Evolutionary conservation across 2,113 vertebrate species (phyloP).

Genomic region (Turnix velox): DNA sequence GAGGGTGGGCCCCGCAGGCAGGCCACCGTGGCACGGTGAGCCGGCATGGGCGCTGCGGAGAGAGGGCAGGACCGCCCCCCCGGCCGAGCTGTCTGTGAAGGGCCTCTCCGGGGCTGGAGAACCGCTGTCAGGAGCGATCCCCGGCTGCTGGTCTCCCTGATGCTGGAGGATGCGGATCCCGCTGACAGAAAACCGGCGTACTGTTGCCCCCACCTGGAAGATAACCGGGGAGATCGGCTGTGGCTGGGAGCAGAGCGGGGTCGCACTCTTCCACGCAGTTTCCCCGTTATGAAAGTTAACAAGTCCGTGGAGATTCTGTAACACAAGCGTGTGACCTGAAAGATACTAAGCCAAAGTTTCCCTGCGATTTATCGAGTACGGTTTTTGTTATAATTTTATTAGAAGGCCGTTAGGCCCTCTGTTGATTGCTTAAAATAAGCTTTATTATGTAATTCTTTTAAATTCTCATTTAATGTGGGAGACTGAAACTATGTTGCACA

Average conservation of each 20-base stretch:
- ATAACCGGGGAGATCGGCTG: background rate
- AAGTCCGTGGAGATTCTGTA: background rate
- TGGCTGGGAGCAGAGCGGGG: background rate
- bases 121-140: background rate
- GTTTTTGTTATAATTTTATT: slow-evolving; percentile 6
- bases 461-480: slow-evolving; percentile 29
- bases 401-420: background rate
- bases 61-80: background rate
- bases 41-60: background rate
- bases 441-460: slow-evolving; percentile 23
- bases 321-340: background rate
- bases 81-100: background rate
- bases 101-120: background rate
- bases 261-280: background rate
- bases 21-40: background rate
- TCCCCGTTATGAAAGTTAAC: background rate
- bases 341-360: slow-evolving; percentile 30
- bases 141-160: background rate
- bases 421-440: slow-evolving; percentile 50
- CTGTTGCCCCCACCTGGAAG: slow-evolving; percentile 76
- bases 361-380: background rate
- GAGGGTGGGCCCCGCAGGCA: background rate
- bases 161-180: background rate
- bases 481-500: background rate
- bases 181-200: slow-evolving; percentile 36